Evolutionary conservation across 1,140 invertebrate species (phyloP).

Genomic region (Pararge aegeria): DNA sequence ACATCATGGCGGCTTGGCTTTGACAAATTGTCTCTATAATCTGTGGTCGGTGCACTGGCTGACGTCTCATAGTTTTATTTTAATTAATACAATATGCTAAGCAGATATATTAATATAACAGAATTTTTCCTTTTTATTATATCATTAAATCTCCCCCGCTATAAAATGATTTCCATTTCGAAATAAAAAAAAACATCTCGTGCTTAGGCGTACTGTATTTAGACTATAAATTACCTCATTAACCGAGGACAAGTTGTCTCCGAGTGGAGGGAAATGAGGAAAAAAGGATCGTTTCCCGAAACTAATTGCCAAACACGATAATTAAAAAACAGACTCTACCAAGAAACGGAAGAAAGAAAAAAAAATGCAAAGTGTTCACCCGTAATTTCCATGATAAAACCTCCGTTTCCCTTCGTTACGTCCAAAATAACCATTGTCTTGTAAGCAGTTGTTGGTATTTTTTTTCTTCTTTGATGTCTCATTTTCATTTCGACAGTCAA

Average conservation of each 20-base stretch:
- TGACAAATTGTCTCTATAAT: too few relatives aligned
- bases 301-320: slow-evolving; percentile 79
- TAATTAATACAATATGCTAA: too few relatives aligned
- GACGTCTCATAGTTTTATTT: too few relatives aligned
- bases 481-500: slow-evolving; percentile 68
- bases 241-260: slow-evolving; percentile 68
- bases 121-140: neutral
- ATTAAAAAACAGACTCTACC: slow-evolving; percentile 74
- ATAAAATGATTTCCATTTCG: slow-evolving; percentile 24
- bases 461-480: slow-evolving; percentile 70
- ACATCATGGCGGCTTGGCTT: too few relatives aligned
- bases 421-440: slow-evolving; percentile 74
- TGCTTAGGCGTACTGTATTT: slow-evolving; percentile 36
- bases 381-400: slow-evolving; percentile 77
- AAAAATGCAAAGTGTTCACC: slow-evolving; percentile 72
- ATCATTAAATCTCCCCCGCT: slow-evolving; percentile 12
- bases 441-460: slow-evolving; percentile 58
- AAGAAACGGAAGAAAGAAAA: slow-evolving; percentile 63
- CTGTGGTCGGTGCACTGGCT: too few relatives aligned
- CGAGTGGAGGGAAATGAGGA: slow-evolving; percentile 51
- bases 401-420: slow-evolving; percentile 67
- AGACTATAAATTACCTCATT: slow-evolving; percentile 76
- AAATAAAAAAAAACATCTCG: slow-evolving; percentile 24
- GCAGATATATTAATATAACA: neutral
- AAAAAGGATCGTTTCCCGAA: slow-evolving; percentile 73